Evolutionary conservation across 2,888 invertebrate species (phyloP), one percentile per base, ranked within the genome.

Genomic region (Saturnia pavonia): DNA sequence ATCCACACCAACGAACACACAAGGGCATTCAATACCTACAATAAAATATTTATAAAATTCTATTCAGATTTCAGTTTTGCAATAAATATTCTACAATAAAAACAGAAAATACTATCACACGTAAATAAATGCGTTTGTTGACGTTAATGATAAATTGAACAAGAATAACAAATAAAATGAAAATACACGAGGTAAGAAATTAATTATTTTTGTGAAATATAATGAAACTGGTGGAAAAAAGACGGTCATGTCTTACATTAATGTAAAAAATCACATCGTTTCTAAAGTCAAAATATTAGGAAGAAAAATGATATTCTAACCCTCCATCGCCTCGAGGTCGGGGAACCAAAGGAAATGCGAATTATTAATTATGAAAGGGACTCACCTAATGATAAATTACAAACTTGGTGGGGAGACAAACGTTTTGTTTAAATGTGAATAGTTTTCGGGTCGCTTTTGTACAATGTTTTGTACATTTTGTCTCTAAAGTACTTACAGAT

Each of bases 331-430:
- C 25, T 60, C 25, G 14, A 60, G 27, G 27, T 7, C 40, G 65
- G 40, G 16, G n/a, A 65, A 65, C 19, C 40, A 65, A 34, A 40
- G 65, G 40, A 40, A 65, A 19, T 11, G 40, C 40, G 65, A 65
- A 40, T 65, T 65, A 65, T 65, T 22, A 65, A 65, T 65, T 65
- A 65, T 25, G n/a, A n/a, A 65, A 65, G 65, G 65, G 65, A 65
- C 65, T 40, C 22, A 19, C 8, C 40, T 19, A n/a, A 65, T 65
- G 65, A 65, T 40, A 65, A 65, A 65, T 65, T 65, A 65, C 65
- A 65, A 65, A 65, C 65, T 65, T 40, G 8, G 65, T 65, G 11
- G 2, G n/a, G 57, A 60, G 57, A 60, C 40, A 65, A 65, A 40
- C 34, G 1, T 65, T 40, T 40, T 40, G 65, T 65, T 40, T 65